Percentiles rank a stretch among this genome's conserved stretches.
Conservation (phyloP, 2,888 invertebrate species). For the Metopia argyrocephala region DNA sequence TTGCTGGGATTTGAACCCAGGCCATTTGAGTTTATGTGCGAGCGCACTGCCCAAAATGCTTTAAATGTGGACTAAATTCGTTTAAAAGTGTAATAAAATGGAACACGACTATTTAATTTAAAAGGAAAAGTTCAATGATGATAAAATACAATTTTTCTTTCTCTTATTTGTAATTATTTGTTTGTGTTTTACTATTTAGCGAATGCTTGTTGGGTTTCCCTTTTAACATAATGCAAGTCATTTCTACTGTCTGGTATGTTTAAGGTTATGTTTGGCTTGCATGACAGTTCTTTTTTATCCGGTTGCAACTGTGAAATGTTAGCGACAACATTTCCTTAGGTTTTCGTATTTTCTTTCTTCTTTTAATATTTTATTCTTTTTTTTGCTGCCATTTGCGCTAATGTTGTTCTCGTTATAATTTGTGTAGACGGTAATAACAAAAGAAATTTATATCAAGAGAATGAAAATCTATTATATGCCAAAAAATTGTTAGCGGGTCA, state of each 20-base stretch:
- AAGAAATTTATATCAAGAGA: slow-evolving; percentile 9
- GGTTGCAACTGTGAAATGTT: slow-evolving; percentile 39
- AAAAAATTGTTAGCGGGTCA: neutral
- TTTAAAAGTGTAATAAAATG: too few relatives aligned
- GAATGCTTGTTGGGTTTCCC: neutral
- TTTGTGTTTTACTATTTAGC: too few relatives aligned
- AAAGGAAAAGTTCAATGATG: too few relatives aligned
- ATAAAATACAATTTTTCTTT: too few relatives aligned
- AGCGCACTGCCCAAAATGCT: too few relatives aligned
- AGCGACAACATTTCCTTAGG: slow-evolving; percentile 24
- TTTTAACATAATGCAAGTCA: slow-evolving; percentile 1
- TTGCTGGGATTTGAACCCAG: too few relatives aligned
- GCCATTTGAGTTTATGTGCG: too few relatives aligned
- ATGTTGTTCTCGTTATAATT: slow-evolving; percentile 17
- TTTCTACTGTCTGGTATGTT: slow-evolving; percentile 31
- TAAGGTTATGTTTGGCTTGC: slow-evolving; percentile 37
- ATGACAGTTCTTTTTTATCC: slow-evolving; percentile 39
- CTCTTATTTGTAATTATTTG: too few relatives aligned
- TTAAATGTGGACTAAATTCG: too few relatives aligned
- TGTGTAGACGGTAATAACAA: slow-evolving; percentile 28
- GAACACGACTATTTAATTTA: too few relatives aligned
- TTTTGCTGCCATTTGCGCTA: slow-evolving; percentile 34
- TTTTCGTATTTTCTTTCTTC: neutral
- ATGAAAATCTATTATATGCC: too few relatives aligned
- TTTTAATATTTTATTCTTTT: neutral